Conservation (phyloP, 2,797 vertebrate genomes). For the Esox masquinongy region DNA sequence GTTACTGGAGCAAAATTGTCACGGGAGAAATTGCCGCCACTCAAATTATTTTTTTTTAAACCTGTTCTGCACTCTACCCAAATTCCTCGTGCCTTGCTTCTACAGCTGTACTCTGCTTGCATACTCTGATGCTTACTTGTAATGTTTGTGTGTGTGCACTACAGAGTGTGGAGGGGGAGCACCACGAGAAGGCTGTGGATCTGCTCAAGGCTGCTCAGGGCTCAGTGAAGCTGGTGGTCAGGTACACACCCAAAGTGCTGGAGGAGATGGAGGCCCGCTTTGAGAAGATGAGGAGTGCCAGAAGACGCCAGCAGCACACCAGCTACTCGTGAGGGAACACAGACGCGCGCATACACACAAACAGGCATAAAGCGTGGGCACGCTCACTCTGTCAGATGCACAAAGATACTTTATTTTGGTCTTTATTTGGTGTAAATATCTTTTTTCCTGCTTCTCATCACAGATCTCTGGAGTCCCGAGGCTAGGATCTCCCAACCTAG, state of each 20-base stretch:
- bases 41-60: too few relatives aligned
- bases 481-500: conserved; percentile 60
- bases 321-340: conserved; percentile 85
- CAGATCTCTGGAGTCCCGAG: conserved; percentile 89
- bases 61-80: too few relatives aligned
- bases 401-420: not conserved
- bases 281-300: conserved; percentile 90
- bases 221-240: conserved; percentile 88
- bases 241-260: conserved; percentile 90
- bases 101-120: not conserved
- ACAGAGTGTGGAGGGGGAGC: conserved; percentile 91
- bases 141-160: conserved; percentile 4
- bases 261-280: conserved; percentile 95
- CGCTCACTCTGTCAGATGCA: not conserved
- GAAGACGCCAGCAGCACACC: conserved; percentile 89
- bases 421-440: not conserved
- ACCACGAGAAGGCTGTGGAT: conserved; percentile 92
- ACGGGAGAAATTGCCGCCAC: too few relatives aligned
- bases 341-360: not conserved
- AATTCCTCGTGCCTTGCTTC: not conserved
- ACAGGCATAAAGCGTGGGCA: conserved; percentile 10
- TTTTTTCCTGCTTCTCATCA: conserved; percentile 13
- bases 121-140: not conserved
- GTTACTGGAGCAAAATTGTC: too few relatives aligned
- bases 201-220: conserved; percentile 90